Evolutionary conservation across 2,888 invertebrate genomes (phyloP), one percentile per base, ranked within the genome.

Genomic region (Drosophila cognata): DNA sequence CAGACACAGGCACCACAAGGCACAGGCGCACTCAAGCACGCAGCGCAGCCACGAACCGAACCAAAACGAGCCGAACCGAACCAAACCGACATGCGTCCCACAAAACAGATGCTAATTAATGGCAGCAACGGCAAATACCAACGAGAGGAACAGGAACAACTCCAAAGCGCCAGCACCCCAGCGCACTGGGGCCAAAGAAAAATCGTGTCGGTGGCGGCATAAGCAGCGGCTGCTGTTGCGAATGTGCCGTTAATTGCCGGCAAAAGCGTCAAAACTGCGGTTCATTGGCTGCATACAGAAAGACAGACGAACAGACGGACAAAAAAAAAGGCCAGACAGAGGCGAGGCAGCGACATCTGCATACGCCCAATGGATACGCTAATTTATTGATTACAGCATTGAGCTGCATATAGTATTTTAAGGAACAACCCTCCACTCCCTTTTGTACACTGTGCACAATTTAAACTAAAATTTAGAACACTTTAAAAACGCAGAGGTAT

Each of bases 61-160:
- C 29, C n/a, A 28, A 36, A 41, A 53, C 53, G 48, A 25, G 46
- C 56, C 43, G 63, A 68, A 46, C 35, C 63, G 38, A 43, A 50
- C 52, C 63, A 56, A 72, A 69, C 78, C 86, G 29, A 41, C n/a
- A 50, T 18, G 56, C 57, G 43, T 31, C 31, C 57, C 31, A 66
- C 82, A 84, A 74, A 88, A 71, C 87, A 88, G 77, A 81, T 86
- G 86, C 84, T 87, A 87, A 87, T 87, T 88, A 88, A 88, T 88
- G 81, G 77, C 70, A 74, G 74, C 64, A 64, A 57, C 18, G 67
- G 56, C 68, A 52, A 56, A 58, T 57, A 48, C 29, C 13, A 70
- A 66, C 64, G 28, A n/a, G 38, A 29, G 41, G 56, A 41, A 41
- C 41, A 41, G 41, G 31, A 41, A 31, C 41, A 41, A 57, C 29